phyloP scores from a whole-genome alignment of 1,140 invertebrate genomes.

The Psix sp. region DNA sequence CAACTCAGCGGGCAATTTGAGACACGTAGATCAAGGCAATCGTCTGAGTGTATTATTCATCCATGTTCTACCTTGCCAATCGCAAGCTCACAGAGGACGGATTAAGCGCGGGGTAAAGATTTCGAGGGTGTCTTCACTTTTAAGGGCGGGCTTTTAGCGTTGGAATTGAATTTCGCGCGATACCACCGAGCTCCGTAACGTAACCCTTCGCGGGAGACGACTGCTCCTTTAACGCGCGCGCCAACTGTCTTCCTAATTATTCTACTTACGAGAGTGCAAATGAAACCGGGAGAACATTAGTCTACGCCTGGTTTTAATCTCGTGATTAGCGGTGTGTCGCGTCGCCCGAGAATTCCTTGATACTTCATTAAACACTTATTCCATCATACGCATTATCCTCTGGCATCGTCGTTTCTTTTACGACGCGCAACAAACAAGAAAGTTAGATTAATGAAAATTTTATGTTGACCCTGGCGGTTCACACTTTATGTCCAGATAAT shows the following conservation, averaged over 20 bases:
- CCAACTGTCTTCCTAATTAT: conserved; percentile 56
- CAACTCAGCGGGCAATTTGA: conserved; percentile 37
- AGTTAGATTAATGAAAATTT: conserved; percentile 36
- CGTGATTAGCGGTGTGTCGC: conserved; percentile 53
- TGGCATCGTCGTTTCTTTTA: conserved; percentile 38
- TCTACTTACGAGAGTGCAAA: conserved; percentile 56
- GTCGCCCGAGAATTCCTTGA: conserved; percentile 20
- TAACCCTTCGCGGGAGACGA: conserved; percentile 42
- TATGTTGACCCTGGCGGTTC: conserved; percentile 4
- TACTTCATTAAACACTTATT: conserved; percentile 53
- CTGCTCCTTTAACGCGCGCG: conserved; percentile 50
- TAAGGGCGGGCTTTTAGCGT: conserved; percentile 61
- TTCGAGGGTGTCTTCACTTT: conserved; percentile 54
- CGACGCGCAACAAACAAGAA: conserved; percentile 45
- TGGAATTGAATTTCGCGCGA: conserved; percentile 65
- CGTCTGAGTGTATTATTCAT: conserved; percentile 73
- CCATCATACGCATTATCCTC: conserved; percentile 9
- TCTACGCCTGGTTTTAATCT: conserved; percentile 46
- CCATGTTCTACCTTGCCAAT: conserved; percentile 68
- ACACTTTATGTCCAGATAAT: conserved; percentile 22
- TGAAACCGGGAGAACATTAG: conserved; percentile 48
- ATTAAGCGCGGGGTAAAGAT: conserved; percentile 46
- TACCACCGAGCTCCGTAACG: conserved; percentile 26
- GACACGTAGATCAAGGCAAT: conserved; percentile 39
- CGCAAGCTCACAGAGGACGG: conserved; percentile 64